phyloP scores from a whole-genome alignment of 2,113 vertebrate genomes.

The Neogobius melanostomus region DNA sequence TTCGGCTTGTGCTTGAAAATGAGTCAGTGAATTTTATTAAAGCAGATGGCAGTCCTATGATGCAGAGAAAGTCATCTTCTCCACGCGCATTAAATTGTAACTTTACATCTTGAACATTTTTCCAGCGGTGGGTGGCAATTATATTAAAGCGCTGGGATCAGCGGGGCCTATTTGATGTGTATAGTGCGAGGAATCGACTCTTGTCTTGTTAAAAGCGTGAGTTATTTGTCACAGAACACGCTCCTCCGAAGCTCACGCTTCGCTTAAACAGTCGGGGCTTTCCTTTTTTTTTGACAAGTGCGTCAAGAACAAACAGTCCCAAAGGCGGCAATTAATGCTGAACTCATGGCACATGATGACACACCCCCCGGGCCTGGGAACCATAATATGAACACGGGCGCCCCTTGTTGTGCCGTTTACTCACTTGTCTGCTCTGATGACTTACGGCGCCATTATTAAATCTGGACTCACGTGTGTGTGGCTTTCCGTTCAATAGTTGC shows the following conservation, averaged over 20 bases:
- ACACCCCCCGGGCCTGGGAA: conserved; percentile 55
- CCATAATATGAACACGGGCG: conserved; percentile 59
- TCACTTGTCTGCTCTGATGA: conserved; percentile 64
- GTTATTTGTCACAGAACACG: conserved; percentile 58
- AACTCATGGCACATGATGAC: conserved; percentile 72
- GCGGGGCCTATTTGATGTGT: conserved; percentile 25
- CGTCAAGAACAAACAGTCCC: conserved; percentile 75
- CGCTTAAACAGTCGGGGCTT: conserved; percentile 45
- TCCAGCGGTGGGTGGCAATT: conserved; percentile 9
- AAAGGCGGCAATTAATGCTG: conserved; percentile 78
- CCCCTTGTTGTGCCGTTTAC: conserved; percentile 63
- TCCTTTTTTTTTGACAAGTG: conserved; percentile 61
- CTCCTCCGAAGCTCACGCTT: conserved; percentile 46
- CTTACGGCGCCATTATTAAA: conserved; percentile 35
- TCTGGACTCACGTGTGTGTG: conserved; percentile 13
- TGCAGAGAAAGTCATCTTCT: conserved; percentile 4
- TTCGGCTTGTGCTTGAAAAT: neutral
- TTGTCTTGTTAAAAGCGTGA: conserved; percentile 53
- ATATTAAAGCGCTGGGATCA: conserved; percentile 11
- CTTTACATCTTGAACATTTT: conserved; percentile 7
- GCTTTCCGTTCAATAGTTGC: conserved; percentile 8
- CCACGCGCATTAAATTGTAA: conserved; percentile 1
- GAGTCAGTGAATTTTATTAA: neutral
- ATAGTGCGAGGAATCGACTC: conserved; percentile 26
- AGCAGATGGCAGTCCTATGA: neutral